Percentiles rank a stretch among this genome's conserved stretches.
Evolutionary conservation across 2,797 vertebrate genomes (phyloP).

Genomic region (Coregonus ussuriensis): DNA sequence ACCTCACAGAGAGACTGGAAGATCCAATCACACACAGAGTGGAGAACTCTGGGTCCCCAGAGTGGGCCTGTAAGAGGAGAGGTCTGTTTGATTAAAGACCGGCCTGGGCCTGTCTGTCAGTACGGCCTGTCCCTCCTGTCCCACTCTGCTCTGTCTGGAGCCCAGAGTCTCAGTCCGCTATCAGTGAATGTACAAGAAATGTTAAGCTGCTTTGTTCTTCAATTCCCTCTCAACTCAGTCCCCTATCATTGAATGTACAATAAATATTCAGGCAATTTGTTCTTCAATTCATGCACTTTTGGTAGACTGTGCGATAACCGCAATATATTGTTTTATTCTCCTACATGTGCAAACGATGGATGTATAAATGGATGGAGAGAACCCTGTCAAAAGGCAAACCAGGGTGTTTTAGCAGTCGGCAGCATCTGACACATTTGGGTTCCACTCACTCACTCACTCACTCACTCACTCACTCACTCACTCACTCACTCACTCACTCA

Average conservation of each 20-base stretch:
- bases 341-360: background rate
- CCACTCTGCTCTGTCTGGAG: slow-evolving; percentile 24
- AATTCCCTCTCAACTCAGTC: too few relatives aligned
- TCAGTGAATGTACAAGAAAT: too few relatives aligned
- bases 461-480: background rate
- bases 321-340: slow-evolving; percentile 39
- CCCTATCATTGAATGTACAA: too few relatives aligned
- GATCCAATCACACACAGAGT: background rate
- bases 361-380: background rate
- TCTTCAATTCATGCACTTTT: slow-evolving; percentile 6
- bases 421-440: slow-evolving; percentile 66
- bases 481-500: background rate
- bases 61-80: background rate
- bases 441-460: background rate
- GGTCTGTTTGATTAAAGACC: slow-evolving; percentile 11
- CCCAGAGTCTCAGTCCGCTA: background rate
- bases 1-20: background rate
- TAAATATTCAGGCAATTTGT: too few relatives aligned
- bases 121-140: slow-evolving; percentile 43
- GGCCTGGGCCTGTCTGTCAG: slow-evolving; percentile 54
- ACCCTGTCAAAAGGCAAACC: background rate
- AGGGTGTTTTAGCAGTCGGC: background rate
- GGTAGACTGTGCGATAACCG: slow-evolving; percentile 12
- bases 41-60: background rate
- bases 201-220: too few relatives aligned